A percentile compares a stretch with the other conserved stretches of the same genome.
These are phyloP conservation scores for Aplocera efformata DNA, from an alignment of 2,888 invertebrate species.

Conservation along the genomic window DNA sequence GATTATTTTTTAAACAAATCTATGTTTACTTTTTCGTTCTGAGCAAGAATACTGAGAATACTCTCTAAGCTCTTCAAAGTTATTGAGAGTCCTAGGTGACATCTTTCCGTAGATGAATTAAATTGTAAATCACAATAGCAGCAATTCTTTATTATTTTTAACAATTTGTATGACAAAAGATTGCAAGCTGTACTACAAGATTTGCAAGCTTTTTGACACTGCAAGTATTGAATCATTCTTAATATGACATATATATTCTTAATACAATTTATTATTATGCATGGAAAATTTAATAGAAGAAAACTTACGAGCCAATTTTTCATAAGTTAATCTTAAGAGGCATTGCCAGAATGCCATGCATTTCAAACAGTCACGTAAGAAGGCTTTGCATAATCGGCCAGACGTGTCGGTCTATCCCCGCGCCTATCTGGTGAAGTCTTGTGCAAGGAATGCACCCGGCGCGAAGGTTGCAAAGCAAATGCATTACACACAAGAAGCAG, in stretches of 20 bases:
- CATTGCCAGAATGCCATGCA: constrained; percentile 10
- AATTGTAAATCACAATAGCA: no score
- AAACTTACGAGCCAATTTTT: no score
- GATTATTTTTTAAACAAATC: constrained; percentile 9
- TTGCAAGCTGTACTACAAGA: no score
- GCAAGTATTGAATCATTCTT: no score
- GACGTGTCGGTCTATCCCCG: constrained; percentile 22
- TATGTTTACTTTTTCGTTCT: constrained; percentile 10
- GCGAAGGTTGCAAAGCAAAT: constrained; percentile 31
- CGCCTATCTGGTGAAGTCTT: constrained; percentile 9
- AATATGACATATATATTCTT: no score
- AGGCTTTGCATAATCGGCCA: constrained; percentile 24
- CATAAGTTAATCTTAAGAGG: not conserved
- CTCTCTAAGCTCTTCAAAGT: not conserved
- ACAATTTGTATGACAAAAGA: no score
- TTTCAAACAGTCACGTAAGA: constrained; percentile 17
- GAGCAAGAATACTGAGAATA: constrained; percentile 1
- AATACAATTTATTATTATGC: no score
- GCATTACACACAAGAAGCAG: constrained; percentile 35
- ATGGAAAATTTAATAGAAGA: no score
- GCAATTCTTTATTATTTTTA: no score
- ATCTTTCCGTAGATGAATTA: no score
- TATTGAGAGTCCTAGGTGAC: no score
- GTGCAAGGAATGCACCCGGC: constrained; percentile 6
- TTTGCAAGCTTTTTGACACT: no score